These are phyloP conservation scores for Meteorus sp. DNA, from an alignment of 1,140 invertebrate genomes.

Conservation along the genomic window DNA sequence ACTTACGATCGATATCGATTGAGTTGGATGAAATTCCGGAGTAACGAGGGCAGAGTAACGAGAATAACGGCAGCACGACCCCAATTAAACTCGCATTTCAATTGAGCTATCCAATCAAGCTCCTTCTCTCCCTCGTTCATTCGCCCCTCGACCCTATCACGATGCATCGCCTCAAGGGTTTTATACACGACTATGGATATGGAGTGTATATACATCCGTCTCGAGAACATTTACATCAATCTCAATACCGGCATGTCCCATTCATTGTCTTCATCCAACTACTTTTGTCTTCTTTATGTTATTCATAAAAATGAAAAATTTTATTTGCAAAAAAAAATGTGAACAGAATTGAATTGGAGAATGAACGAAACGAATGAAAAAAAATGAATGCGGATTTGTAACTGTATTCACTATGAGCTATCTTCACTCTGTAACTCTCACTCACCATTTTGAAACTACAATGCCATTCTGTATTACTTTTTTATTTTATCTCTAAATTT, in stretches of 20 bases:
- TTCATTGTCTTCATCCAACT: too few species aligned
- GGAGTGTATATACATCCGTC: too few species aligned
- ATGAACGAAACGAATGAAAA: too few species aligned
- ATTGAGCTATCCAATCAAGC: constrained; percentile 25
- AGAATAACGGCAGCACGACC: constrained; percentile 18
- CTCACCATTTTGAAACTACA: too few species aligned
- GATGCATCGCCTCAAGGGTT: constrained; percentile 8
- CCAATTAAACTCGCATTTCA: constrained; percentile 27
- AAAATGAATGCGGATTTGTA: too few species aligned
- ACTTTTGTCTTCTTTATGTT: too few species aligned
- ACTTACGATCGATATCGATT: not conserved
- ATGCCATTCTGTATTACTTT: too few species aligned
- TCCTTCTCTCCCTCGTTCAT: constrained; percentile 3
- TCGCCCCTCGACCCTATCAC: constrained; percentile 1
- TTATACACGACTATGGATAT: not conserved
- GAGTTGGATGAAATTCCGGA: constrained; percentile 14
- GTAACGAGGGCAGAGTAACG: constrained; percentile 23
- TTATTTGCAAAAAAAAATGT: too few species aligned
- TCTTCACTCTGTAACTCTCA: too few species aligned
- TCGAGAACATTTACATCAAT: constrained; percentile 1
- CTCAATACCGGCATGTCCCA: not conserved
- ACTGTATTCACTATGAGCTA: too few species aligned
- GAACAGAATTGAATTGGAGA: too few species aligned
- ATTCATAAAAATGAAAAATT: too few species aligned
- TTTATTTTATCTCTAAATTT: not conserved